phyloP scores from a whole-genome alignment of 2,113 vertebrate species.

The Sphyrna mokarran region DNA sequence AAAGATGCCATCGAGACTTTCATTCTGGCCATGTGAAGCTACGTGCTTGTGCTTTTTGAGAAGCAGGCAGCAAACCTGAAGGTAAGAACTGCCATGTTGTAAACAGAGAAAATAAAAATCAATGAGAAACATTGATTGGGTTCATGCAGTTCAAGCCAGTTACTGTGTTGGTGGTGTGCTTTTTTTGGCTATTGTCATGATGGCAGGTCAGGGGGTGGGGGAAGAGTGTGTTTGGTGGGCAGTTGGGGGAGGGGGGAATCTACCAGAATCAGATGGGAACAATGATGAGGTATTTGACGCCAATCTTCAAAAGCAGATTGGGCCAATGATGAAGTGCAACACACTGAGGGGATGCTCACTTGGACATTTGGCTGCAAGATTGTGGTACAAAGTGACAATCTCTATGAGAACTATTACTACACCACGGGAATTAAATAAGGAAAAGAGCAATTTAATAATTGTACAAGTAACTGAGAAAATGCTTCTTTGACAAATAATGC shows the following conservation, averaged over 20 bases:
- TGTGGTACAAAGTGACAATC: background rate
- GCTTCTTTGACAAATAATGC: background rate
- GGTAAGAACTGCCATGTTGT: background rate
- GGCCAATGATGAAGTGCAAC: too few relatives aligned
- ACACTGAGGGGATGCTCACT: background rate
- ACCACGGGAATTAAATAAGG: background rate
- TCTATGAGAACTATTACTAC: background rate
- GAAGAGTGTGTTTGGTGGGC: too few relatives aligned
- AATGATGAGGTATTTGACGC: too few relatives aligned
- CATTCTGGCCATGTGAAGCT: background rate
- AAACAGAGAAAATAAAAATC: background rate
- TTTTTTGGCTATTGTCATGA: too few relatives aligned
- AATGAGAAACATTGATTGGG: too few relatives aligned
- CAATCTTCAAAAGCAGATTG: too few relatives aligned
- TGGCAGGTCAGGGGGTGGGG: too few relatives aligned
- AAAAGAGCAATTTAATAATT: background rate
- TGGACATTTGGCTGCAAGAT: background rate
- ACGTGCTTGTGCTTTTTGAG: background rate
- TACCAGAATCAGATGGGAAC: too few relatives aligned
- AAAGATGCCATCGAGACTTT: background rate
- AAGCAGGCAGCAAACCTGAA: background rate
- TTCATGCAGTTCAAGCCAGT: background rate
- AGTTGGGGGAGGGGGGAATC: too few relatives aligned
- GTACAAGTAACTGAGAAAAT: background rate
- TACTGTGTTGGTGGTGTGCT: too few relatives aligned